Base-by-base conservation (phyloP, 1,140 invertebrate genomes). In the Drosophila pruinosa region DNA sequence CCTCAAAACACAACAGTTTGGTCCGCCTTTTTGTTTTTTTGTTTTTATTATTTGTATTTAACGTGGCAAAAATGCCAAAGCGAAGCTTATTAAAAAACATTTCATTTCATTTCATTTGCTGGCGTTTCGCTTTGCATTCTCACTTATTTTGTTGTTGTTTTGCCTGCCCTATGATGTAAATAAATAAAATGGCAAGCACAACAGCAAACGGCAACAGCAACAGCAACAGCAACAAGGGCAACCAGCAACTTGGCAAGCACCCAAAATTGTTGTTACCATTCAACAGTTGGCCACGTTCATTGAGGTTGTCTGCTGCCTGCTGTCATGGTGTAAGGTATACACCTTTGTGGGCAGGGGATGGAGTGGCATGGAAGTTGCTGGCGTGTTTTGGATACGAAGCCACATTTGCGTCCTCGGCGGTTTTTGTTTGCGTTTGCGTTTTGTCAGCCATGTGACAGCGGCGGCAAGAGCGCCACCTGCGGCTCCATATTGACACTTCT, bases 401-500 rank as follows among this genome's bases (percentile, higher is more conserved):
- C 81, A 67, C 72, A 58, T 53, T 70, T 69, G 71, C 43, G 63
- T 56, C 31, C 70, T 45, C 56, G 31, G 63, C 72, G 80, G 81
- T 79, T 83, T 85, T 26, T 83, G 81, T 83, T 83, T 86, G 72
- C 80, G 72, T 85, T 83, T 85, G 68, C 81, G 77, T 83, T 85
- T 83, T 86, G 81, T 80, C 76, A 80, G 80, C 59, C 68, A 62
- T 64, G 62, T 85, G 80, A 85, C 80, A 83, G 79, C 79, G 54
- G 68, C 72, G 63, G 85, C 80, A 83, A 75, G 75, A 62, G 63
- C 72, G 63, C 72, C 80, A 83, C 81, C 76, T 83, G 80, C 81
- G 80, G 80, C 80, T 76, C 61, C 75, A 79, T 85, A 83, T 83
- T 83, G 80, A 85, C 79, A 83, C 79, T 79, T 67, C 48, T 70